A percentile compares a stretch with the other conserved stretches of the same genome.
These are phyloP conservation scores for Oryzaephilus surinamensis DNA, from an alignment of 1,140 invertebrate species.

Conservation along the genomic window DNA sequence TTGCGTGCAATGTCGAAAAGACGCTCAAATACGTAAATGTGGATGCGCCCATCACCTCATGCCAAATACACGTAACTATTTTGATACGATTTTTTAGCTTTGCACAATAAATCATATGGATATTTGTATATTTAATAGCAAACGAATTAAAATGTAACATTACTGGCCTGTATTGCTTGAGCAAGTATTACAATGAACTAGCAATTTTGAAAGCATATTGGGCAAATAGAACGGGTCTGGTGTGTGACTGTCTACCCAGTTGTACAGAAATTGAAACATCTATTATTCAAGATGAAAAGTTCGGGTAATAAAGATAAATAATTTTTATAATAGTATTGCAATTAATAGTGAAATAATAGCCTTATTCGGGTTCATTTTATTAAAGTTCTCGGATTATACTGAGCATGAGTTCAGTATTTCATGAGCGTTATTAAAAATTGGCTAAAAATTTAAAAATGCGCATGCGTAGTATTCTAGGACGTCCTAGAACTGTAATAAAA, in stretches of 20 bases:
- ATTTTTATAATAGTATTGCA: no score
- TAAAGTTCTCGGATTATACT: no score
- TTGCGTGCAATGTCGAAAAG: slow-evolving; percentile 53
- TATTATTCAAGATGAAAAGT: slow-evolving; percentile 28
- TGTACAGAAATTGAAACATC: slow-evolving; percentile 42
- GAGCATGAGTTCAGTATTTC: no score
- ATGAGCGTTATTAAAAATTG: no score
- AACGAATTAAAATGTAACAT: slow-evolving; percentile 42
- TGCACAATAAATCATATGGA: neutral
- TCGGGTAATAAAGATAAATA: slow-evolving; percentile 15
- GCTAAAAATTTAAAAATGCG: no score
- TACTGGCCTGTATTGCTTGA: slow-evolving; percentile 46
- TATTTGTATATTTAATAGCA: slow-evolving; percentile 15
- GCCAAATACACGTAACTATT: slow-evolving; percentile 41
- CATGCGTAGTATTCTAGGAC: no score
- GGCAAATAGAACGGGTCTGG: slow-evolving; percentile 31
- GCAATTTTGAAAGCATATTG: slow-evolving; percentile 46
- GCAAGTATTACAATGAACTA: slow-evolving; percentile 46
- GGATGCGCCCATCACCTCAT: slow-evolving; percentile 57
- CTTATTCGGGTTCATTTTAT: no score
- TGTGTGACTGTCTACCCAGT: slow-evolving; percentile 40
- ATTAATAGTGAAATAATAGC: no score
- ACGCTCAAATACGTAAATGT: slow-evolving; percentile 47
- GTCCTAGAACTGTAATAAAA: no score
- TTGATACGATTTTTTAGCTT: neutral